Conservation (phyloP, 92 coral and sea anemone genomes). For the Siderastrea siderea region DNA sequence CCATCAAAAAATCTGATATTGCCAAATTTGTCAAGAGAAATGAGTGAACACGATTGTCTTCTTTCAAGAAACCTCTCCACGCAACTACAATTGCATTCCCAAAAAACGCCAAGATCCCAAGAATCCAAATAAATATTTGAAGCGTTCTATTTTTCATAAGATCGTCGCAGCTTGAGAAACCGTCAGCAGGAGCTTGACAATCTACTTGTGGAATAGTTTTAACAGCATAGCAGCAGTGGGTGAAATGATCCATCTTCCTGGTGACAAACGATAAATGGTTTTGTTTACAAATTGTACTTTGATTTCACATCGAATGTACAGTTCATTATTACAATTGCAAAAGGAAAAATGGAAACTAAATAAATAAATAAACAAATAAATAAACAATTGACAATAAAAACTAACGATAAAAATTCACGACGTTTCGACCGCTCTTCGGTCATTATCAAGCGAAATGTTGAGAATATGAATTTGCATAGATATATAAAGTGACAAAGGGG, state of each 20-base stretch:
- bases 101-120: conserved; percentile 52
- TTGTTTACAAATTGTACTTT: not conserved
- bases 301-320: too few species aligned
- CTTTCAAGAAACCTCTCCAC: conserved; percentile 36
- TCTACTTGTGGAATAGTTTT: conserved; percentile 39
- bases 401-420: too few species aligned
- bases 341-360: too few species aligned
- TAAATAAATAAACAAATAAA: too few species aligned
- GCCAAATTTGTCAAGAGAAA: conserved; percentile 65
- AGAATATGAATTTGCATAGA: too few species aligned
- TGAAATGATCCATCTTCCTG: conserved; percentile 69
- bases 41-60: conserved; percentile 59
- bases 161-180: conserved; percentile 71
- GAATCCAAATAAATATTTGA: conserved; percentile 61
- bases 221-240: conserved; percentile 71
- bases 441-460: too few species aligned
- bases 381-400: too few species aligned
- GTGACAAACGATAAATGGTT: not conserved
- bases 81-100: conserved; percentile 49
- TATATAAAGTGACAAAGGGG: too few species aligned
- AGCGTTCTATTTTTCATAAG: conserved; percentile 62
- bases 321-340: too few species aligned
- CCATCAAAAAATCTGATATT: conserved; percentile 61
- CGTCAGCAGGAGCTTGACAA: conserved; percentile 60
- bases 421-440: too few species aligned